phyloP scores from a whole-genome alignment of 2,113 vertebrate genomes.

The Podiceps cristatus region DNA sequence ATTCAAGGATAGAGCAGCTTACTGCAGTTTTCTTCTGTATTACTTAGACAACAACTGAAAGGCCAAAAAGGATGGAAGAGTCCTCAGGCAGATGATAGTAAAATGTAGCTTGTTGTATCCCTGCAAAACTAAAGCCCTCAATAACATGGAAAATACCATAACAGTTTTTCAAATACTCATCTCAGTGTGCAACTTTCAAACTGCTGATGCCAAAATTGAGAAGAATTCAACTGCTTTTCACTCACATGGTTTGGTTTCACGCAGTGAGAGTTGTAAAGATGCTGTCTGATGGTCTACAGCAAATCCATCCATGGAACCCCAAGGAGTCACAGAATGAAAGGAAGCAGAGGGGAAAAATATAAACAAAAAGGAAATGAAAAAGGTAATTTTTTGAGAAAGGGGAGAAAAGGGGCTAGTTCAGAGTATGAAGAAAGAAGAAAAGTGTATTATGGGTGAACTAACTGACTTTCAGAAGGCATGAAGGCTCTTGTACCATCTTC shows the following conservation, averaged over 20 bases:
- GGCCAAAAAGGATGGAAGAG: not conserved
- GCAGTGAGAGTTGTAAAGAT: not conserved
- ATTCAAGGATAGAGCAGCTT: not conserved
- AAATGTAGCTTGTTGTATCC: not conserved
- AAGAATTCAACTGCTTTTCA: not conserved
- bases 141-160: not conserved
- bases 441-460: not conserved
- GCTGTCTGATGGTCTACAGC: not conserved
- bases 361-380: not conserved
- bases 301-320: not conserved
- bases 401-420: not conserved
- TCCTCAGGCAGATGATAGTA: not conserved
- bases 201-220: not conserved
- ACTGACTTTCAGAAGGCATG: not conserved
- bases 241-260: not conserved
- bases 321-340: not conserved
- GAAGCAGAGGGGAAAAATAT: not conserved
- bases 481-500: not conserved
- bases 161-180: not conserved
- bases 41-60: not conserved
- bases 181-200: not conserved
- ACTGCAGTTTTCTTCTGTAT: not conserved
- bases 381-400: not conserved
- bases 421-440: not conserved
- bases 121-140: not conserved